Base-by-base conservation (phyloP, 2,888 invertebrate genomes). In the Petrolisthes manimaculis region DNA sequence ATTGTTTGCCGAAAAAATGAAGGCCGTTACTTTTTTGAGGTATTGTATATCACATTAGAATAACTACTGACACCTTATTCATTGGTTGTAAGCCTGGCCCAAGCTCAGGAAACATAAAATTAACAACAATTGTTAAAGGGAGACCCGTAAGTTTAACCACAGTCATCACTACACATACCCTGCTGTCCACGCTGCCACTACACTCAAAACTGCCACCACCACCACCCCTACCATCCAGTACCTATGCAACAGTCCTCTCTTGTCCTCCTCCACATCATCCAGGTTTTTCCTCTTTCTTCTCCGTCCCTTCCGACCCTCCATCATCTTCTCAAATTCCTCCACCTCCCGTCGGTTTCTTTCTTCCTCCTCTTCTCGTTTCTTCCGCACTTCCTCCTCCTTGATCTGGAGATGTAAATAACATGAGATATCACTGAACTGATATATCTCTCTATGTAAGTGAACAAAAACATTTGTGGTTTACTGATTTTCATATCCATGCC, bases 241-340 rank as follows among this genome's bases (percentile, higher is more conserved):
- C 21, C 71, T 71, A 14, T 21, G n/a, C 71, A 14, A 71, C 71
- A 71, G 6, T 21, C 37, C 69, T 51, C 9, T 82, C 9, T 83
- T 37, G 2, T 51, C 51, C 21, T 8, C 51, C 18, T 18, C 18
- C 5, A 24, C 37, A 9, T 71, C 69, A 14, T 80, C 86, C 71
- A 86, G 21, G 1, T 84, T 56, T 21, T 53, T 55, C 24, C 87
- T 69, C 51, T 87, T 87, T 14, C 80, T 77, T 37, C 75, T 77
- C 51, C 81, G 83, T 53, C 54, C 55, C 53, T 82, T 87, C 37
- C 80, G 12, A 9, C 87, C 87, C n/a, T 87, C 87, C 71, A 74
- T 56, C 69, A 80, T 83, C 79, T 75, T 83, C 53, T 89, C 89
- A 83, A 78, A 89, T 24, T 83, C 83, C 77, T 89, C 89, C 24